Conservation (phyloP, 2,797 vertebrate genomes). For the Sebastes steindachneri region DNA sequence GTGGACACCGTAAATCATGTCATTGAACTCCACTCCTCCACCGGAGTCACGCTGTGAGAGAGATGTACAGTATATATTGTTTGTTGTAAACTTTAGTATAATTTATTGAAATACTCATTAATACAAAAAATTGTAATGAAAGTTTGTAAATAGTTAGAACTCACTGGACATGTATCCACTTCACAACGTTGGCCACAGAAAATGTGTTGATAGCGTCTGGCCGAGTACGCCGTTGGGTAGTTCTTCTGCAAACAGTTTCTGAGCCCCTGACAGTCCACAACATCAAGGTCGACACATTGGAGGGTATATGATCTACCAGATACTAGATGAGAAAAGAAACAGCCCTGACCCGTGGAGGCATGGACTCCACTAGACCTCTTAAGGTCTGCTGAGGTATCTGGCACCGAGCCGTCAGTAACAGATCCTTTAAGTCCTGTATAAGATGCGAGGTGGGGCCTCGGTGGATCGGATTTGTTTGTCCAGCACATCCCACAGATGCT, state of each 20-base stretch:
- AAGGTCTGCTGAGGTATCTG: too few relatives aligned
- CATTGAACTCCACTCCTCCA: neutral
- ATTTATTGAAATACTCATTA: neutral
- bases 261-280: neutral
- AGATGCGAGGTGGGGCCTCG: too few relatives aligned
- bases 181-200: too few relatives aligned
- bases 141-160: neutral
- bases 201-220: too few relatives aligned
- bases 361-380: too few relatives aligned
- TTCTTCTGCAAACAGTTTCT: neutral
- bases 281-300: neutral
- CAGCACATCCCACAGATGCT: too few relatives aligned
- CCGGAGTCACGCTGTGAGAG: slow-evolving; percentile 1
- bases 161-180: neutral
- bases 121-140: too few relatives aligned
- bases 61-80: neutral
- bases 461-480: too few relatives aligned
- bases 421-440: too few relatives aligned
- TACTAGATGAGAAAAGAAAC: neutral
- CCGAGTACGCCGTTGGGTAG: too few relatives aligned
- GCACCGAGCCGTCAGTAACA: too few relatives aligned
- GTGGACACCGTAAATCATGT: neutral
- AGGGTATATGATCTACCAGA: rapidly evolving
- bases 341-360: too few relatives aligned
- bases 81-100: neutral